phyloP scores from a whole-genome alignment of 2,888 invertebrate genomes.

The Drosophila nr. perissopoda region DNA sequence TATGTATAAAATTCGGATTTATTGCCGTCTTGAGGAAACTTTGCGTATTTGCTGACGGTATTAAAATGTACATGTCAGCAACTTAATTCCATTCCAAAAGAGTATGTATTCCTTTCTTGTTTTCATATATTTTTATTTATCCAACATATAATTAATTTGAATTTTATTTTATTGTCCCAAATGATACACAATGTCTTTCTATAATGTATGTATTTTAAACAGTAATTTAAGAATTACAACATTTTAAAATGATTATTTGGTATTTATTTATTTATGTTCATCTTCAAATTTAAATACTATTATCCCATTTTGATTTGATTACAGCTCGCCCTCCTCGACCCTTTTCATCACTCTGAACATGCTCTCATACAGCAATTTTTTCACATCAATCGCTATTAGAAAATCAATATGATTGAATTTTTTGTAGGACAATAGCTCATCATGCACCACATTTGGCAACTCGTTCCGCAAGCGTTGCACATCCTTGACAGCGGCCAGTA shows the following conservation, averaged over 20 bases:
- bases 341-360: conserved; percentile 49
- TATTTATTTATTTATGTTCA: neutral
- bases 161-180: neutral
- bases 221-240: neutral
- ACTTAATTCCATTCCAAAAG: neutral
- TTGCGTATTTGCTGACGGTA: neutral
- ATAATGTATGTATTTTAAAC: neutral
- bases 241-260: neutral
- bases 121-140: neutral
- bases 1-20: neutral
- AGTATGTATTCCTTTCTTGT: neutral
- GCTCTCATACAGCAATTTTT: conserved; percentile 39
- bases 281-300: neutral
- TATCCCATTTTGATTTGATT: neutral
- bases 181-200: neutral
- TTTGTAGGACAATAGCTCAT: conserved; percentile 44
- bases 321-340: conserved; percentile 57
- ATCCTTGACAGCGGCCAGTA: conserved; percentile 85
- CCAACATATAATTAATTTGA: neutral
- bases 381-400: conserved; percentile 47
- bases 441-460: conserved; percentile 72
- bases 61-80: neutral
- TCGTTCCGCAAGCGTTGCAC: conserved; percentile 49
- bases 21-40: neutral
- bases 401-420: conserved; percentile 61